Base-by-base conservation (phyloP, 2,113 vertebrate genomes). In the Bagarius yarrelli region DNA sequence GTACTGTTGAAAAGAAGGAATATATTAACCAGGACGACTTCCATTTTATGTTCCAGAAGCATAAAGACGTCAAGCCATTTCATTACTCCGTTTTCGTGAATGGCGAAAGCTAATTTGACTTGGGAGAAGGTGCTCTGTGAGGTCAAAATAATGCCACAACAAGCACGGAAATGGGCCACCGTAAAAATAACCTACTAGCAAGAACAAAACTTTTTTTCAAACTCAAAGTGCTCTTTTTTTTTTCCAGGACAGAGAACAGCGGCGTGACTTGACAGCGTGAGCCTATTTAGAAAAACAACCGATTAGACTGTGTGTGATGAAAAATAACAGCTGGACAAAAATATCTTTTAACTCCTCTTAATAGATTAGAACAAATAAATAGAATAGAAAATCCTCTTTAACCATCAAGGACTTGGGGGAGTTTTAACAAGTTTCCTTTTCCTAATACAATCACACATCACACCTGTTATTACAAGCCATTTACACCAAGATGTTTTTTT, bases 1-100 rank as follows among this genome's bases (percentile, higher is more conserved):
- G 90, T 93, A 93, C 93, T 94, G 92, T 93, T 94, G 93, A 94
- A 93, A 89, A 94, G 89, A 88, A 93, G 89, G 93, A 94, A 94
- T 94, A 92, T 93, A 94, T 94, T 94, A 94, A 94, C 93, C 93
- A 91, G 93, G 91, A 82, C 18, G 87, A 85, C 88, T 89, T 90
- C 87, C 88, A 87, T 92, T 93, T 91, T 86, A 87, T 85, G 90
- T 90, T 92, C 90, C 88, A 85, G 86, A 83, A 88, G 89, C 86
- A 89, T n/a, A 69, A 69, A 67, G 34, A 66, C 88, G 88, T 93
- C 92, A 93, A 92, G 89, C 88, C 87, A 87, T 91, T 92, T 90
- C 87, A 93, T 90, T 90, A 90, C 84, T 79, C 87, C 87, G 86
- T 91, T 92, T 92, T 90, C 91, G 86, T 86, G 88, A 93, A 92